Evolutionary conservation across 2,113 vertebrate genomes (phyloP).

Genomic region (Pandion haliaetus): DNA sequence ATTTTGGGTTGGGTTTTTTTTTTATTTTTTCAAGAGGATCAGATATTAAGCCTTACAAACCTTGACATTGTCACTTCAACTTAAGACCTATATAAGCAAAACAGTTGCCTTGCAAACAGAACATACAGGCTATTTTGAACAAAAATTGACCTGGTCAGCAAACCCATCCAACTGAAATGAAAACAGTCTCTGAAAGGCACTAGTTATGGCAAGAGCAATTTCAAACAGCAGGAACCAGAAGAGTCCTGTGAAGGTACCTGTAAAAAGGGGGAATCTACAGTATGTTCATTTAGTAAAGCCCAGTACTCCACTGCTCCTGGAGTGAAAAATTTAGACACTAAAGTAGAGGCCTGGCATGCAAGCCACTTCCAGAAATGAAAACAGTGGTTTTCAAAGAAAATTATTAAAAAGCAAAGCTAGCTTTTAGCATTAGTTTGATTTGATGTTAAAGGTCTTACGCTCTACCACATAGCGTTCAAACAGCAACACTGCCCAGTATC

Average conservation of each 20-base stretch:
- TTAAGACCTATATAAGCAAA: not conserved
- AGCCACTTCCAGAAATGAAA: not conserved
- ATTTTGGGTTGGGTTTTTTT: not conserved
- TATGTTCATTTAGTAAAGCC: not conserved
- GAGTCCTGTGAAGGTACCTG: not conserved
- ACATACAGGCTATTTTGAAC: not conserved
- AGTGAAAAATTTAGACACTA: not conserved
- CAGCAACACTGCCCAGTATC: not conserved
- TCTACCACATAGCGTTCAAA: not conserved
- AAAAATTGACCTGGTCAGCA: not conserved
- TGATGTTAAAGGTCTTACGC: not conserved
- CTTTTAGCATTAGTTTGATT: not conserved
- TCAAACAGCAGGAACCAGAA: not conserved
- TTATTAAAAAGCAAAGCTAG: not conserved
- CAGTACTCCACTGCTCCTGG: not conserved
- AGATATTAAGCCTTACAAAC: not conserved
- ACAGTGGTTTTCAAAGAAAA: not conserved
- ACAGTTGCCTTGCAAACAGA: not conserved
- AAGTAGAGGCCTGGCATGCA: not conserved
- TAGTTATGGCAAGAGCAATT: not conserved
- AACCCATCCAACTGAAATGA: not conserved
- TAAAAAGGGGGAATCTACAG: not conserved
- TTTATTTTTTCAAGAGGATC: not conserved
- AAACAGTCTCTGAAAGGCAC: not conserved
- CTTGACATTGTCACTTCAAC: not conserved